Percentiles rank a stretch among this genome's conserved stretches.
phyloP scores from a whole-genome alignment of 2,113 vertebrate species.

The Entomyzon cyanotis region DNA sequence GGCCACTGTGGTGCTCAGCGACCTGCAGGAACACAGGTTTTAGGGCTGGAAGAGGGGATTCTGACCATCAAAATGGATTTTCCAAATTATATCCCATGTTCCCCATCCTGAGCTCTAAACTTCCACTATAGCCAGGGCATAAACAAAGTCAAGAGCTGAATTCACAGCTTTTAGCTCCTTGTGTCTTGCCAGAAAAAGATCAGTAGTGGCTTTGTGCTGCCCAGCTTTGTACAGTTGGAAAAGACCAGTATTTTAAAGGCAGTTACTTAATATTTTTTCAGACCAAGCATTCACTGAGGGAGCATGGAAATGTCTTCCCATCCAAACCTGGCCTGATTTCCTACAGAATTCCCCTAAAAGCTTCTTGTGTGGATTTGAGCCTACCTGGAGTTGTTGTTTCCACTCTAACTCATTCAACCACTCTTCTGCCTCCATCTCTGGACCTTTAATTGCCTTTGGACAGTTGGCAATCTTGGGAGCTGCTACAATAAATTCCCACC shows the following conservation, averaged over 20 bases:
- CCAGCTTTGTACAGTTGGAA: neutral
- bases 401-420: neutral
- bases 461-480: neutral
- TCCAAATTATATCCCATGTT: neutral
- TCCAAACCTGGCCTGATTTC: neutral
- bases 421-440: neutral
- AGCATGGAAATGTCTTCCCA: neutral
- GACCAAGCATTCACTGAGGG: neutral
- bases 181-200: neutral
- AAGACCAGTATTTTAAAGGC: neutral
- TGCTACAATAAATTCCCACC: constrained; percentile 20
- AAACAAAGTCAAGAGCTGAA: neutral
- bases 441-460: neutral
- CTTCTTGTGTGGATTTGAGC: neutral
- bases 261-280: neutral
- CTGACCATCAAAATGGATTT: neutral
- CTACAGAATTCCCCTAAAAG: neutral
- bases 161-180: neutral
- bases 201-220: neutral
- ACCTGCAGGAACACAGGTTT: neutral
- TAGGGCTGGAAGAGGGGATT: neutral
- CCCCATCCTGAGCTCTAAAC: neutral
- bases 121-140: neutral
- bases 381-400: neutral
- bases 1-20: neutral